phyloP scores from a whole-genome alignment of 2,888 invertebrate genomes.

The Eupithecia vulgata region DNA sequence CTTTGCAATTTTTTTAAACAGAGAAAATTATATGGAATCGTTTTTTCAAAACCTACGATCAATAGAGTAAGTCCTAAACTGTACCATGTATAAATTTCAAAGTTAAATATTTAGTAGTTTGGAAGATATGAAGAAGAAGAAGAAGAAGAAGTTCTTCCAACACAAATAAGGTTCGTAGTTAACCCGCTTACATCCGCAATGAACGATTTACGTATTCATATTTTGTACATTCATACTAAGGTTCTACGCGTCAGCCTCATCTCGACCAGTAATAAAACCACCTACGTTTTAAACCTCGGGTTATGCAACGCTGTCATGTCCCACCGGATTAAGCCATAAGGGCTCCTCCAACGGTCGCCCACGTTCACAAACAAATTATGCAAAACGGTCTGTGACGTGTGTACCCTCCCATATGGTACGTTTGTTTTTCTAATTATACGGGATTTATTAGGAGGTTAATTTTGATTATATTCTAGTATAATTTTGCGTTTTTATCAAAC shows the following conservation, averaged over 20 bases:
- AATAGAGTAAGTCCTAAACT: too few species aligned
- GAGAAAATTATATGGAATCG: too few species aligned
- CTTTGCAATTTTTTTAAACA: too few species aligned
- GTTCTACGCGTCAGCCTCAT: not conserved
- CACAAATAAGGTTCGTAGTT: too few species aligned
- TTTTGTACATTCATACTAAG: too few species aligned
- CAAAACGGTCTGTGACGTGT: constrained; percentile 40
- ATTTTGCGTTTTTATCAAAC: not conserved
- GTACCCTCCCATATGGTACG: constrained; percentile 36
- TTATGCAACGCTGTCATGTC: constrained; percentile 18
- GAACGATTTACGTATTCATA: too few species aligned
- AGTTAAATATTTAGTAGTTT: too few species aligned
- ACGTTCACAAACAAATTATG: constrained; percentile 44
- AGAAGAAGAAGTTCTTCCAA: too few species aligned
- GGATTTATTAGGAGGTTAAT: not conserved
- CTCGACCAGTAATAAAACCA: not conserved
- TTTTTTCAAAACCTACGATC: too few species aligned
- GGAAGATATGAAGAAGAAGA: too few species aligned
- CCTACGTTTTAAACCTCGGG: not conserved
- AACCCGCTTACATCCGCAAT: too few species aligned
- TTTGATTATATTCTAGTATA: not conserved
- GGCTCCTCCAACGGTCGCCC: constrained; percentile 28
- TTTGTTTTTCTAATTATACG: constrained; percentile 26
- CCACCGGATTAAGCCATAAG: constrained; percentile 42
- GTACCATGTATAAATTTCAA: too few species aligned